A percentile compares a stretch with the other conserved stretches of the same genome.
These are phyloP conservation scores for Archips xylosteana DNA, from an alignment of 2,888 invertebrate species.

Conservation along the genomic window DNA sequence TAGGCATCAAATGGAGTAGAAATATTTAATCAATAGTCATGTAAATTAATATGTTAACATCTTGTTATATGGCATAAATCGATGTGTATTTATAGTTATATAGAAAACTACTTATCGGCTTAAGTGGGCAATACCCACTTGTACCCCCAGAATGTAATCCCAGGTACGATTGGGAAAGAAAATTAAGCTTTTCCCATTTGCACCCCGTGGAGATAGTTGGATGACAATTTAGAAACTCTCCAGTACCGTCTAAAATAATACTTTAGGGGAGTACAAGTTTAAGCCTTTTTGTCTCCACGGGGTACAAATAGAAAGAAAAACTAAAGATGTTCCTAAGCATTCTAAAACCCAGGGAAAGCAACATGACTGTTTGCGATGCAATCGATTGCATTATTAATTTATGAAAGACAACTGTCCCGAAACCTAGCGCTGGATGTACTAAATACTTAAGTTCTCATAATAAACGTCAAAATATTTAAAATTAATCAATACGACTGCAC, in stretches of 20 bases:
- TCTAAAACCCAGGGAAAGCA: background rate
- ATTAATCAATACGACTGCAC: too few relatives aligned
- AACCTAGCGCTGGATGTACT: too few relatives aligned
- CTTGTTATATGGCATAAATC: constrained; percentile 3
- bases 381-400: background rate
- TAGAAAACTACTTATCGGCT: background rate
- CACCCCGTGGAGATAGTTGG: background rate
- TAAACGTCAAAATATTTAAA: too few relatives aligned
- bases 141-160: background rate
- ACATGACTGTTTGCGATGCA: background rate
- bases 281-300: too few relatives aligned
- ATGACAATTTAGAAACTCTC: background rate
- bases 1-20: constrained; percentile 20
- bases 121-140: background rate
- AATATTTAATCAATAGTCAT: constrained; percentile 16
- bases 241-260: too few relatives aligned
- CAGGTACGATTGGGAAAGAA: background rate
- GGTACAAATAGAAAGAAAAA: background rate
- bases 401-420: too few relatives aligned
- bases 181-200: background rate
- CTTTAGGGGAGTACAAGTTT: too few relatives aligned
- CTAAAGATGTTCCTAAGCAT: background rate
- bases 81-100: constrained; percentile 4
- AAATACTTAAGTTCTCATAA: too few relatives aligned
- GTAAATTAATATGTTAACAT: constrained; percentile 11